phyloP scores from a whole-genome alignment of 23 tunicate species.

The Corella eumyota region DNA sequence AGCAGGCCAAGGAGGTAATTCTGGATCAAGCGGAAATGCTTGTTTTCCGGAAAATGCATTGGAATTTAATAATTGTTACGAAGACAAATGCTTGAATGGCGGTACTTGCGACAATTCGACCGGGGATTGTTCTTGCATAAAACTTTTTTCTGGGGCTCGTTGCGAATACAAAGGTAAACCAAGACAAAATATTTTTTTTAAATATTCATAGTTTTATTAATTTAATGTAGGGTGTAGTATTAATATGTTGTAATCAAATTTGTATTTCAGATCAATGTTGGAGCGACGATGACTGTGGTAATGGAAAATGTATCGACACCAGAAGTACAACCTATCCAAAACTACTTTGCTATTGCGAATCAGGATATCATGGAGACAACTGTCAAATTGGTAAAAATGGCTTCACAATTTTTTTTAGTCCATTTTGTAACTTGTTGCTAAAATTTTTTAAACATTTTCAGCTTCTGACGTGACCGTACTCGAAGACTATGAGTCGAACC shows the following conservation, averaged over 20 bases:
- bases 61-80: conserved; percentile 16
- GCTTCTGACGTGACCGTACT: conserved; percentile 22
- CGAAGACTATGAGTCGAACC: conserved; percentile 16
- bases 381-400: conserved; percentile 30
- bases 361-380: conserved; percentile 53
- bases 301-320: conserved; percentile 58
- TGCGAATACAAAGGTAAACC: conserved; percentile 38
- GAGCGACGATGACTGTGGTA: conserved; percentile 45
- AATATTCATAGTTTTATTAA: too few relatives aligned
- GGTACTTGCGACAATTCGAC: conserved; percentile 42
- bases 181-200: too few relatives aligned
- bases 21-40: not conserved
- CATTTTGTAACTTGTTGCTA: not conserved
- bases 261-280: conserved; percentile 44
- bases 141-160: conserved; percentile 55
- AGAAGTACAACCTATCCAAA: conserved; percentile 44
- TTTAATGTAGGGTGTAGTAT: too few relatives aligned
- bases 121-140: conserved; percentile 43
- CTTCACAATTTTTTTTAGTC: not conserved
- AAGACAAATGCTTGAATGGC: conserved; percentile 65
- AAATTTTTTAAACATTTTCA: not conserved
- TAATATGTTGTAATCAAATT: too few relatives aligned
- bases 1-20: not conserved
- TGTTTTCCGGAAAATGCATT: conserved; percentile 17
- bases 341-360: conserved; percentile 44